A percentile compares a stretch with the other conserved stretches of the same genome.
phyloP scores from a whole-genome alignment of 2,888 invertebrate genomes.

The Tenthredo scrophulariae region DNA sequence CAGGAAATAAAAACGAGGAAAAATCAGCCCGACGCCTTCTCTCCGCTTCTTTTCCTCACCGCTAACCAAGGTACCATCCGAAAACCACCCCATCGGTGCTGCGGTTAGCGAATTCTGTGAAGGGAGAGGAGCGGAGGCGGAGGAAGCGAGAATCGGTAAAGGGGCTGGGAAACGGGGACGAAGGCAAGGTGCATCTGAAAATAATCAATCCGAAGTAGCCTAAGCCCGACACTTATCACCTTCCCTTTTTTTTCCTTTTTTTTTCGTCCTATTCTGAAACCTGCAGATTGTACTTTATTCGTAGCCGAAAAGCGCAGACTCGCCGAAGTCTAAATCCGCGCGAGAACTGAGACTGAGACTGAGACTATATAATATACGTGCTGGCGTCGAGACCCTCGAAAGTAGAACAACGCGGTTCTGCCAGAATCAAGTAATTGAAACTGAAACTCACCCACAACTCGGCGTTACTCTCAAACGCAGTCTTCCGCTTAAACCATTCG shows the following conservation, averaged over 20 bases:
- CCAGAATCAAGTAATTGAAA: slow-evolving; percentile 45
- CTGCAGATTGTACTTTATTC: neutral
- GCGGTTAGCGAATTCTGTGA: slow-evolving; percentile 39
- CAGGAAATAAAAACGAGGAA: slow-evolving; percentile 48
- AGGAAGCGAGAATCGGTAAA: neutral
- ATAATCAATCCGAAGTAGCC: slow-evolving; percentile 49
- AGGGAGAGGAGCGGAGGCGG: neutral
- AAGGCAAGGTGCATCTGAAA: slow-evolving; percentile 46
- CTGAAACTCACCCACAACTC: slow-evolving; percentile 44
- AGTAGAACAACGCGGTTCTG: slow-evolving; percentile 40
- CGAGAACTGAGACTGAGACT: slow-evolving; percentile 12
- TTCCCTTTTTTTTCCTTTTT: neutral
- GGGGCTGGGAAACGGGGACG: neutral
- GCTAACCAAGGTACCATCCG: slow-evolving; percentile 26
- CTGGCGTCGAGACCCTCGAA: slow-evolving; percentile 44
- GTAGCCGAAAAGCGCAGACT: neutral
- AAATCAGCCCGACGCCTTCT: slow-evolving; percentile 29
- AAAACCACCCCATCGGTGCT: slow-evolving; percentile 24
- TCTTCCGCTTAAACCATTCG: slow-evolving; percentile 25
- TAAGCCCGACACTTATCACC: slow-evolving; percentile 49
- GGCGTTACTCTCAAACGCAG: neutral
- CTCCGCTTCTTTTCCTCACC: neutral
- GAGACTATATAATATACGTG: slow-evolving; percentile 33
- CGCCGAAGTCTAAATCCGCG: slow-evolving; percentile 42
- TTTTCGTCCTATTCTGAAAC: neutral